Evolutionary conservation across 2,797 vertebrate species (phyloP).

Genomic region (Eupleurogrammus muticus): DNA sequence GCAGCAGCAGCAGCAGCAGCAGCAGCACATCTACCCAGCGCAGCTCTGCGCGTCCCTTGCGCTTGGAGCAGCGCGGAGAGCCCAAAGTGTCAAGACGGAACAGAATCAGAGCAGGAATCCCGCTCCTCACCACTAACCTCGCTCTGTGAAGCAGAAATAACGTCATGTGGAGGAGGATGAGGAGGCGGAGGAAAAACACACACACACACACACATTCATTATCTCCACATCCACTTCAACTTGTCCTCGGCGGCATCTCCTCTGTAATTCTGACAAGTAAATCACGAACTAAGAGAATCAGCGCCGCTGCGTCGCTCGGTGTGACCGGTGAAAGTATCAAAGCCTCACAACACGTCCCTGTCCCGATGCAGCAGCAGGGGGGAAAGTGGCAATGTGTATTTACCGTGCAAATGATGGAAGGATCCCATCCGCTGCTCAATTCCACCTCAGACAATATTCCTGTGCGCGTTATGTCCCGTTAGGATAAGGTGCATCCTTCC

Average conservation of each 20-base stretch:
- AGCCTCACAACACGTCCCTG: slow-evolving; percentile 18
- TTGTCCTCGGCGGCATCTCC: slow-evolving; percentile 33
- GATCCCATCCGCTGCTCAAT: slow-evolving; percentile 60
- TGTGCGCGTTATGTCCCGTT: slow-evolving; percentile 75
- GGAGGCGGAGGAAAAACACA: too few relatives aligned
- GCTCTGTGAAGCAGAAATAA: slow-evolving; percentile 14
- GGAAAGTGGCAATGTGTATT: slow-evolving; percentile 60
- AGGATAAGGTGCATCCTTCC: slow-evolving; percentile 73
- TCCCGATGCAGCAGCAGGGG: slow-evolving; percentile 17
- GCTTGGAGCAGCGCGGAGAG: slow-evolving; percentile 48
- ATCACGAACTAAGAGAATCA: slow-evolving; percentile 39
- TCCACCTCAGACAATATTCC: slow-evolving; percentile 70
- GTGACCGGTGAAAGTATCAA: slow-evolving; percentile 28
- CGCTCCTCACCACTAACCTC: slow-evolving; percentile 12
- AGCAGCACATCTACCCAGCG: slow-evolving; percentile 14
- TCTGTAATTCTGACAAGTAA: slow-evolving; percentile 27
- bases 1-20: too few relatives aligned
- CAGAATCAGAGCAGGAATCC: slow-evolving; percentile 29
- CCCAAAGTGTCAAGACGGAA: slow-evolving; percentile 51
- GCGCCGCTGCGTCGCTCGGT: slow-evolving; percentile 32
- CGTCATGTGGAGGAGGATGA: slow-evolving; percentile 20
- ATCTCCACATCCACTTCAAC: slow-evolving; percentile 50
- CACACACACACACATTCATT: background rate
- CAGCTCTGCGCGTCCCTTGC: slow-evolving; percentile 55
- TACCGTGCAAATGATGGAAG: slow-evolving; percentile 70